These are phyloP conservation scores for Indicator maculatus DNA, from an alignment of 2,113 vertebrate species.

Conservation along the genomic window DNA sequence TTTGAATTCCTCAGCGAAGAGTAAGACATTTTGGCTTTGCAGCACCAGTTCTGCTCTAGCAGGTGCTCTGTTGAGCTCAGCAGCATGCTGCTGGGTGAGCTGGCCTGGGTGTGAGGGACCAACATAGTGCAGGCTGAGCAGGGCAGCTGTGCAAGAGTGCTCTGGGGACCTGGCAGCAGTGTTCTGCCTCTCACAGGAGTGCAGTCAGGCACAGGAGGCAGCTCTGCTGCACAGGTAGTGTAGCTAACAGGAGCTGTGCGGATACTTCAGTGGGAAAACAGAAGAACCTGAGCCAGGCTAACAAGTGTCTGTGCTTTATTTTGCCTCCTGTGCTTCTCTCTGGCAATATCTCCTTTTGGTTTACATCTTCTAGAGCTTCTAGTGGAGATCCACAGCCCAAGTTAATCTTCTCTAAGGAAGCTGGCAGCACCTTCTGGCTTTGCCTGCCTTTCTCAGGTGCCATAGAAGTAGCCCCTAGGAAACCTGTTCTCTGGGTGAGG, in stretches of 20 bases:
- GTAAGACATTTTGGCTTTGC: constrained; percentile 77
- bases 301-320: neutral
- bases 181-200: neutral
- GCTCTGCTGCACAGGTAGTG: neutral
- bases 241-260: neutral
- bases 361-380: neutral
- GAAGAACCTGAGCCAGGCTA: neutral
- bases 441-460: neutral
- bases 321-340: neutral
- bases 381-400: neutral
- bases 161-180: neutral
- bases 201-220: neutral
- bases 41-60: neutral
- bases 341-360: neutral
- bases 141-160: neutral
- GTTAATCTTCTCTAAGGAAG: neutral
- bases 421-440: neutral
- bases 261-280: neutral
- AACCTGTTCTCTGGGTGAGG: neutral
- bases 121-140: neutral
- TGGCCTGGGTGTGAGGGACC: neutral
- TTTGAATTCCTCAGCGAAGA: constrained; percentile 99
- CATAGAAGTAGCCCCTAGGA: neutral
- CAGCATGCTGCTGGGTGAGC: neutral
- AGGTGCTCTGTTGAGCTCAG: neutral